Base-by-base conservation (phyloP, 2,888 invertebrate genomes). In the Uropetala carovei region DNA sequence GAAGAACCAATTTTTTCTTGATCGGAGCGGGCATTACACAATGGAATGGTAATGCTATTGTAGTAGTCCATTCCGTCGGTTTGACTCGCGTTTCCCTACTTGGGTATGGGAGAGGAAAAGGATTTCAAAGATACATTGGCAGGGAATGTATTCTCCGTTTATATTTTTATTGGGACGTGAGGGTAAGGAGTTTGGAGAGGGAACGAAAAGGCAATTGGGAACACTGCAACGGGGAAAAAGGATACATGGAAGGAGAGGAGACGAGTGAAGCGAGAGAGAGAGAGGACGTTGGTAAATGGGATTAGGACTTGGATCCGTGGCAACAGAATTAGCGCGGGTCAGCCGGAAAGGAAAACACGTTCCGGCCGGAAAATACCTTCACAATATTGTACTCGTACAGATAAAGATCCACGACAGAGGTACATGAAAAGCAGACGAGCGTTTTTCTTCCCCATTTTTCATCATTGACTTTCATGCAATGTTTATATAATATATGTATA, bases 361-460 rank as follows among this genome's bases (percentile, higher is more conserved):
- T 43, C 27, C 75, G 75, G 27, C 27, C 13, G 27, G 75, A 75
- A 22, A 68, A 14, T 22, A 18, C 16, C n/a, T 18, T 75, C 22
- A 75, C 22, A 75, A 75, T 22, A 75, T 75, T 75, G 75, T 75
- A 27, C 68, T 68, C 68, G 68, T 22, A 68, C 68, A 68, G 68
- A 68, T 68, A 68, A n/a, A 68, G 68, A 68, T n/a, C 68, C 27
- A 75, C 22, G 27, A 75, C 22, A 75, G 75, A 75, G 75, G 75
- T 75, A 22, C 75, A 75, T 27, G 75, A 75, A 27, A 75, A 75
- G 75, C 75, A 75, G 27, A 22, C 75, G 89, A 89, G 86, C 86
- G 86, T 86, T 86, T 86, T 60, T 22, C 22, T 68, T 89, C 89
- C 89, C 89, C 64, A 56, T 89, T 58, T 43, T 22, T 56, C 30